Conservation (phyloP, 1,140 invertebrate species). For the Maniola jurtina region DNA sequence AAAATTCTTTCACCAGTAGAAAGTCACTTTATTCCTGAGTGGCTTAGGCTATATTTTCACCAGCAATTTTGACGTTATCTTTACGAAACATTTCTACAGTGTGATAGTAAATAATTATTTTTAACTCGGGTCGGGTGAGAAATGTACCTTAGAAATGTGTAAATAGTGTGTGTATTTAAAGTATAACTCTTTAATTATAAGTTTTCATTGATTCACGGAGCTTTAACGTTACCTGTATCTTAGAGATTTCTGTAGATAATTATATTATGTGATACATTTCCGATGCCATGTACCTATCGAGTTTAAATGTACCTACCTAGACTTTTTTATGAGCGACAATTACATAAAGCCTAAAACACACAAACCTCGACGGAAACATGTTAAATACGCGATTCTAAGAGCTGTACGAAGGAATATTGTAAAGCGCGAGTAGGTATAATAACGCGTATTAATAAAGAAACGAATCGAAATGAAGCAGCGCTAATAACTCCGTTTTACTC, state of each 20-base stretch:
- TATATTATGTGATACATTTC: conserved; percentile 43
- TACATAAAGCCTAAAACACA: not conserved
- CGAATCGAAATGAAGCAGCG: too few species aligned
- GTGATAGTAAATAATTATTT: conserved; percentile 42
- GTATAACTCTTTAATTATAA: conserved; percentile 23
- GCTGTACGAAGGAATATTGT: too few species aligned
- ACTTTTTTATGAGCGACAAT: conserved; percentile 13
- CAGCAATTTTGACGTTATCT: conserved; percentile 16
- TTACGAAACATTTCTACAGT: conserved; percentile 9
- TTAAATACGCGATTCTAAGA: not conserved
- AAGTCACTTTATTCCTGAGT: too few species aligned
- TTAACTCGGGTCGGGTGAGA: conserved; percentile 36
- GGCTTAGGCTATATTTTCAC: too few species aligned
- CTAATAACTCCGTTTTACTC: too few species aligned
- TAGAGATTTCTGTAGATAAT: conserved; percentile 53
- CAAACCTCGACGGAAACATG: not conserved
- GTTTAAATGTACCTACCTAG: conserved; percentile 28
- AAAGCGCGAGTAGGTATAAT: too few species aligned
- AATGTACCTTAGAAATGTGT: conserved; percentile 42
- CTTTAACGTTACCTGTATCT: conserved; percentile 56
- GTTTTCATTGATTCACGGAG: conserved; percentile 47
- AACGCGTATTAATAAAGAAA: too few species aligned
- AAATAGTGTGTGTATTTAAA: conserved; percentile 45
- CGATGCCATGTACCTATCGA: conserved; percentile 43
- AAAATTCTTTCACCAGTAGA: too few species aligned